Base-by-base conservation (phyloP, 2,113 vertebrate genomes). In the Kryptolebias marmoratus region DNA sequence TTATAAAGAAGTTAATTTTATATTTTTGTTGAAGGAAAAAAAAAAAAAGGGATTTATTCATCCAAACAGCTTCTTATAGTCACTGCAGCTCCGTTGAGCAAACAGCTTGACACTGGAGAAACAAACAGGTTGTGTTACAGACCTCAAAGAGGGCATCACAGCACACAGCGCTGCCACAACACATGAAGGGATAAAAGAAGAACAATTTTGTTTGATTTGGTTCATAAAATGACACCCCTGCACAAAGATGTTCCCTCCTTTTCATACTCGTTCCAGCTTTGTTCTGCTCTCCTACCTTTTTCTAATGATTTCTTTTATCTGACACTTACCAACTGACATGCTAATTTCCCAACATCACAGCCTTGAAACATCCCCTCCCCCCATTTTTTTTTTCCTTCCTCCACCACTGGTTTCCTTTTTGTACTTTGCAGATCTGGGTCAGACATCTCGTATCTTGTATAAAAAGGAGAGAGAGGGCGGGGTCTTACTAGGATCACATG, bases 361-460 rank as follows among this genome's bases (percentile, higher is more conserved):
- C 77, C 79, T 68, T 63, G 82, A 71, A 22, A 56, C 79, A 75
- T 4, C 64, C 71, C 61, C 74, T 64, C 68, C 71, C 60, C 65
- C 79, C 52, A 48, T 1, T 15, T 50, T 2, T 18, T 62, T 22
- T 50, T 22, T 22, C 22, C 22, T 22, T 80, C 75, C 59, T 70
- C 78, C 73, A 61, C n/a, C 32, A 72, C 31, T 56, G 48, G 14
- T 57, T 86, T 66, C 59, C 72, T 78, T 67, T 75, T 56, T 71
- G 61, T 75, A 73, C 79, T 78, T 64, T 67, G 68, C 84, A 90
- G 87, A 94, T 93, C 90, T 91, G 88, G 90, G 92, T 93, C 92
- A 94, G 90, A 90, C 88, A 53, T 77, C 64, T 55, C 62, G 58
- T 64, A 74, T 85, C 58, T 75, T 73, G 49, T 59, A 45, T 53